Evolutionary conservation across 2,888 invertebrate genomes (phyloP).

Genomic region (Taenaris catops): DNA sequence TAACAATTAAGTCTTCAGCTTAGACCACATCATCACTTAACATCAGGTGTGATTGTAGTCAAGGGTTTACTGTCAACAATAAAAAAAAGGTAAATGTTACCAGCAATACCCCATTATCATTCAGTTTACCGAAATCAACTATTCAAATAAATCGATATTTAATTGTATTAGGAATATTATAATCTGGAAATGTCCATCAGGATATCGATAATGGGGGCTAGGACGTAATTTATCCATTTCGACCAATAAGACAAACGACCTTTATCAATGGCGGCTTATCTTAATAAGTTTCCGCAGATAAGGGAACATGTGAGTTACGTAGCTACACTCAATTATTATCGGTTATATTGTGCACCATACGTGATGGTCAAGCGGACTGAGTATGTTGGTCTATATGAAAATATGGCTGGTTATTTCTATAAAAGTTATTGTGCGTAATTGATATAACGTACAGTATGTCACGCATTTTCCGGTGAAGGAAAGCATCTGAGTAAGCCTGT

Average conservation of each 20-base stretch:
- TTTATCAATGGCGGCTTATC: slow-evolving; percentile 66
- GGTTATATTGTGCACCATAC: slow-evolving; percentile 2
- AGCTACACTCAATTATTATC: slow-evolving; percentile 15
- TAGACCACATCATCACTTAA: too few relatives aligned
- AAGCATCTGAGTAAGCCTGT: too few relatives aligned
- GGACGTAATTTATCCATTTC: slow-evolving; percentile 52
- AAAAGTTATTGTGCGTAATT: too few relatives aligned
- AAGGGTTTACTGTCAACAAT: too few relatives aligned
- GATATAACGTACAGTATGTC: too few relatives aligned
- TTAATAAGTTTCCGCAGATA: slow-evolving; percentile 72
- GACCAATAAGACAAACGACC: slow-evolving; percentile 47
- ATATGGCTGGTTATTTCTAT: too few relatives aligned
- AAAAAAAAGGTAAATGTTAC: too few relatives aligned
- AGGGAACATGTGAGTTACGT: slow-evolving; percentile 22
- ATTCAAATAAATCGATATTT: slow-evolving; percentile 17
- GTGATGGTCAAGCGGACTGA: too few relatives aligned
- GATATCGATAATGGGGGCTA: slow-evolving; percentile 49
- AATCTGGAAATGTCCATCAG: slow-evolving; percentile 65
- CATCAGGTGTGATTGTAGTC: too few relatives aligned
- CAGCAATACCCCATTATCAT: neutral
- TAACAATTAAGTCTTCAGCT: too few relatives aligned
- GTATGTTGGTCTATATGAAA: too few relatives aligned
- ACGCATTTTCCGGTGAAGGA: too few relatives aligned
- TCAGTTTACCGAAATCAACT: neutral
- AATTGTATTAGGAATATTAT: slow-evolving; percentile 46